phyloP scores from a whole-genome alignment of 2,888 invertebrate species.

The Liopterus haemorrhoidalis region DNA sequence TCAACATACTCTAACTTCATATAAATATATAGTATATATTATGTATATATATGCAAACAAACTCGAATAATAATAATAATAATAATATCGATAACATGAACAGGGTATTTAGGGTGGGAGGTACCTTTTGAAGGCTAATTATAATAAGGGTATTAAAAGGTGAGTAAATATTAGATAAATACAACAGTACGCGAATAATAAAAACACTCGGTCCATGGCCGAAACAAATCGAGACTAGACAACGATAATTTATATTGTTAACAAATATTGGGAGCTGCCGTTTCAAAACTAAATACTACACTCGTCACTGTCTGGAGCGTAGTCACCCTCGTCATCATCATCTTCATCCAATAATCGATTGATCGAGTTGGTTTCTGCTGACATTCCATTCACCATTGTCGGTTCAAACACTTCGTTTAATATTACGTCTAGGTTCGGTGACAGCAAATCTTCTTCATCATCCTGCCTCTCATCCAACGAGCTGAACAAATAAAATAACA shows the following conservation, averaged over 20 bases:
- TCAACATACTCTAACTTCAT: slow-evolving; percentile 15
- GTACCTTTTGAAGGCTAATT: no score
- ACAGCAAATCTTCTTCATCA: slow-evolving; percentile 57
- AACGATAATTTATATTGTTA: neutral
- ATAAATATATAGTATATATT: slow-evolving; percentile 16
- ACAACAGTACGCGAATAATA: no score
- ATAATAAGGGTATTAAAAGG: no score
- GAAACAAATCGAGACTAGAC: neutral
- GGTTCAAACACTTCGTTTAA: slow-evolving; percentile 39
- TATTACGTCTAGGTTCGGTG: slow-evolving; percentile 61
- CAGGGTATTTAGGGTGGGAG: no score
- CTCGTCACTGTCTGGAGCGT: slow-evolving; percentile 22
- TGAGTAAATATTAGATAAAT: no score
- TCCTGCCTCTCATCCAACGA: slow-evolving; percentile 59
- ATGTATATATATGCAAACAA: slow-evolving; percentile 1
- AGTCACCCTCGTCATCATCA: slow-evolving; percentile 19
- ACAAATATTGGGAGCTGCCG: slow-evolving; percentile 10
- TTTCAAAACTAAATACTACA: slow-evolving; percentile 21
- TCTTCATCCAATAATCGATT: slow-evolving; percentile 17
- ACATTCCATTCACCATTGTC: neutral
- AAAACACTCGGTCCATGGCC: no score
- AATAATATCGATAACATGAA: no score
- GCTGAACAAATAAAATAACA: no score
- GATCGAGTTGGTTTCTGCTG: slow-evolving; percentile 14
- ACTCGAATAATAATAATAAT: slow-evolving; percentile 5